A percentile compares a stretch with the other conserved stretches of the same genome.
Conservation (phyloP, 1,140 invertebrate genomes). For the Tetragonula clypearis region DNA sequence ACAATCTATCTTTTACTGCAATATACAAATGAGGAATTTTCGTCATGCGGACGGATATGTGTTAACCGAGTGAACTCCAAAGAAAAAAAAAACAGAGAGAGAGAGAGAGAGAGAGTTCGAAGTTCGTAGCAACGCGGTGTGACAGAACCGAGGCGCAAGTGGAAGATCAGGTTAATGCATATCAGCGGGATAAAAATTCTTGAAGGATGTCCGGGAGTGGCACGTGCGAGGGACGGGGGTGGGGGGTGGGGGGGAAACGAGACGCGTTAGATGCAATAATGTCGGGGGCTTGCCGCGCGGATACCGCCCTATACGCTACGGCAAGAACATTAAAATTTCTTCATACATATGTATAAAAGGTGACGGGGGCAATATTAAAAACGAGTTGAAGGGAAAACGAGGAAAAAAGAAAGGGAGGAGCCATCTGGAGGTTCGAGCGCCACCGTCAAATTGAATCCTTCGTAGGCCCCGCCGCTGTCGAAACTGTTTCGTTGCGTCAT, state of each 20-base stretch:
- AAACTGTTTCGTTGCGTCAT: slow-evolving; percentile 49
- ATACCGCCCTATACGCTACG: slow-evolving; percentile 38
- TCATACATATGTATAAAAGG: slow-evolving; percentile 71
- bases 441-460: slow-evolving; percentile 53
- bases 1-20: too few relatives aligned
- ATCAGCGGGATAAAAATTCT: slow-evolving; percentile 48
- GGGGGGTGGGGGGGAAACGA: background rate
- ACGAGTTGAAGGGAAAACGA: slow-evolving; percentile 60
- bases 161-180: slow-evolving; percentile 26
- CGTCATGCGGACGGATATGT: too few relatives aligned
- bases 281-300: slow-evolving; percentile 50
- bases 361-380: slow-evolving; percentile 66
- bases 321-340: slow-evolving; percentile 70
- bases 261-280: slow-evolving; percentile 62
- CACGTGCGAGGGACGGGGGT: slow-evolving; percentile 42
- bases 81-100: background rate
- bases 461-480: background rate
- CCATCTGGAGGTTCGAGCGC: slow-evolving; percentile 25
- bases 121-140: slow-evolving; percentile 31
- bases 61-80: background rate
- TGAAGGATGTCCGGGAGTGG: slow-evolving; percentile 38
- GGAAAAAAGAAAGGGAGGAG: slow-evolving; percentile 39
- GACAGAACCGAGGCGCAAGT: slow-evolving; percentile 24
- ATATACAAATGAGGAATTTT: too few relatives aligned
- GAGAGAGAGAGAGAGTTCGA: slow-evolving; percentile 16